phyloP scores from a whole-genome alignment of 2,797 vertebrate genomes.

The Siniperca undulata region DNA sequence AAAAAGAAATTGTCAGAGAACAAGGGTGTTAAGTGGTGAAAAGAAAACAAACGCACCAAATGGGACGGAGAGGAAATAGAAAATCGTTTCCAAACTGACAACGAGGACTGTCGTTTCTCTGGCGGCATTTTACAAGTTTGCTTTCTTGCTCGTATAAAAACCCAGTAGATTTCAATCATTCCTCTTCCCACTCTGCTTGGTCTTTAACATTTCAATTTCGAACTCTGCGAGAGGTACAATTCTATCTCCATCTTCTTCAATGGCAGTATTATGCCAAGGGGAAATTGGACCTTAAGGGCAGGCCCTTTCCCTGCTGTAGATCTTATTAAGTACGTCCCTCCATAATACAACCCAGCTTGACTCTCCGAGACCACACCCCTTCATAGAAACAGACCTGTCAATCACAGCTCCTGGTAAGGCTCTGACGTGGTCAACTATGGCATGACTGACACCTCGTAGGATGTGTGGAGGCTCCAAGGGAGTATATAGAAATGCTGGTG shows the following conservation, averaged over 20 bases:
- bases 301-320: constrained; percentile 73
- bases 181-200: constrained; percentile 51
- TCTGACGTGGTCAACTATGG: constrained; percentile 41
- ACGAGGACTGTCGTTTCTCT: background rate
- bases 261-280: constrained; percentile 68
- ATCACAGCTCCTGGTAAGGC: constrained; percentile 54
- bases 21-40: constrained; percentile 1
- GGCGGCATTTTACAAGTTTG: constrained; percentile 4
- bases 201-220: constrained; percentile 77
- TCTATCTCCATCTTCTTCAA: constrained; percentile 67
- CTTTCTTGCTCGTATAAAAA: constrained; percentile 3
- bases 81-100: background rate
- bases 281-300: constrained; percentile 76
- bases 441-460: constrained; percentile 70
- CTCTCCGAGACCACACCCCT: constrained; percentile 62
- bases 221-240: constrained; percentile 66
- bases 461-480: constrained; percentile 49
- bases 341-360: constrained; percentile 76
- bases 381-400: constrained; percentile 67
- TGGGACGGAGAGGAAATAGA: background rate
- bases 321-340: constrained; percentile 74
- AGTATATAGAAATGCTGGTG: constrained; percentile 46
- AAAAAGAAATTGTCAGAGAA: background rate
- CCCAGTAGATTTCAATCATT: constrained; percentile 41
- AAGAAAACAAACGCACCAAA: constrained; percentile 28